phyloP scores from a whole-genome alignment of 2,113 vertebrate genomes.

The Nesogale talazaci region DNA sequence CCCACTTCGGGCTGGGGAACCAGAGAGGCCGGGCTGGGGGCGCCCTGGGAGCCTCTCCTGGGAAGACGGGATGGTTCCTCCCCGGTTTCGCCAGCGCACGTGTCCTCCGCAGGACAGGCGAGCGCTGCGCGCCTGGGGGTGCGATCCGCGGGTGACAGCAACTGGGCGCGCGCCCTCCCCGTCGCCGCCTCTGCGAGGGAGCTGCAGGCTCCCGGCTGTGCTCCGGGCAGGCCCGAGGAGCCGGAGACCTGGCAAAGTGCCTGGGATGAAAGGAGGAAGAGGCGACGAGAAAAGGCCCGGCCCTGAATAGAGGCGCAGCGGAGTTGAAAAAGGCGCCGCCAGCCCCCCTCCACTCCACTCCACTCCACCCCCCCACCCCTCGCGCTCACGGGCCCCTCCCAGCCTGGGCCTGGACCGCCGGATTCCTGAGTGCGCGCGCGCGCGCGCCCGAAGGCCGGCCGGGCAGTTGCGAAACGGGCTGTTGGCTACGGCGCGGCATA shows the following conservation, averaged over 20 bases:
- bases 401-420: background rate
- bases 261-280: conserved; percentile 40
- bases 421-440: background rate
- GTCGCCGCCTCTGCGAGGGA: conserved; percentile 47
- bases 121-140: conserved; percentile 52
- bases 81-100: conserved; percentile 65
- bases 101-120: conserved; percentile 67
- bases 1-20: conserved; percentile 33
- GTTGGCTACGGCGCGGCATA: conserved; percentile 78
- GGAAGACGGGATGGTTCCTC: conserved; percentile 59
- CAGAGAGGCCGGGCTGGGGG: conserved; percentile 32
- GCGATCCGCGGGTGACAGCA: conserved; percentile 61
- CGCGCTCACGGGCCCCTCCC: conserved; percentile 45
- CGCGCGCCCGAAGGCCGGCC: conserved; percentile 32
- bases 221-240: conserved; percentile 62
- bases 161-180: conserved; percentile 36
- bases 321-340: conserved; percentile 51
- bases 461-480: conserved; percentile 80
- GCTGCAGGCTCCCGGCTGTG: conserved; percentile 56
- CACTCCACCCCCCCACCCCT: too few relatives aligned
- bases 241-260: conserved; percentile 61
- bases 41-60: conserved; percentile 39
- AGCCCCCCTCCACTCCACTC: background rate
- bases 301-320: conserved; percentile 34
- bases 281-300: conserved; percentile 62